Evolutionary conservation across 2,113 vertebrate genomes (phyloP).

Genomic region (Halcyon senegalensis): DNA sequence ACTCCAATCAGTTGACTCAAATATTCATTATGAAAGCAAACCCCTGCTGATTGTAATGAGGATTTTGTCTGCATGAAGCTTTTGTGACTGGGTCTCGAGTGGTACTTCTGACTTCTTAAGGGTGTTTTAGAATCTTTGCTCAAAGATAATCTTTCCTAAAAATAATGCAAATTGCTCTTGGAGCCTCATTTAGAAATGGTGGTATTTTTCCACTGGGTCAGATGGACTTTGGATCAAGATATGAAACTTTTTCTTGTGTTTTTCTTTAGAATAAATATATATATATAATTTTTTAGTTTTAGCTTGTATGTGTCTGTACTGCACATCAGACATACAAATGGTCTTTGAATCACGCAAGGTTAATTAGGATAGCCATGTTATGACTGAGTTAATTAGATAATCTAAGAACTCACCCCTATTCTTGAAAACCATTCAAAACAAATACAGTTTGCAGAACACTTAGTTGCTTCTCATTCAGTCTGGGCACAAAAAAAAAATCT

Average conservation of each 20-base stretch:
- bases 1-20: constrained; percentile 62
- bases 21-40: constrained; percentile 48
- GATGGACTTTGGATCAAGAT: neutral
- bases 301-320: neutral
- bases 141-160: constrained; percentile 23
- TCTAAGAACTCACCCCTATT: neutral
- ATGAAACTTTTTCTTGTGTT: neutral
- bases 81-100: constrained; percentile 38
- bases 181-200: neutral
- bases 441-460: neutral
- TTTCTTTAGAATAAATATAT: neutral
- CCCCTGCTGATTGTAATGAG: constrained; percentile 62
- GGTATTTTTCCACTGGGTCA: neutral
- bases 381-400: neutral
- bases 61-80: constrained; percentile 49
- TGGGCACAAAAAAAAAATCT: neutral
- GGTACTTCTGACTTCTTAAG: constrained; percentile 14
- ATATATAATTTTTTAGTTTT: neutral
- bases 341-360: neutral
- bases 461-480: neutral
- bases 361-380: neutral
- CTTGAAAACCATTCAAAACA: neutral
- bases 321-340: neutral
- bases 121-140: constrained; percentile 29
- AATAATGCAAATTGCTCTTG: constrained; percentile 29